Evolutionary conservation across 2,797 vertebrate species (phyloP).

Genomic region (Anas acuta): DNA sequence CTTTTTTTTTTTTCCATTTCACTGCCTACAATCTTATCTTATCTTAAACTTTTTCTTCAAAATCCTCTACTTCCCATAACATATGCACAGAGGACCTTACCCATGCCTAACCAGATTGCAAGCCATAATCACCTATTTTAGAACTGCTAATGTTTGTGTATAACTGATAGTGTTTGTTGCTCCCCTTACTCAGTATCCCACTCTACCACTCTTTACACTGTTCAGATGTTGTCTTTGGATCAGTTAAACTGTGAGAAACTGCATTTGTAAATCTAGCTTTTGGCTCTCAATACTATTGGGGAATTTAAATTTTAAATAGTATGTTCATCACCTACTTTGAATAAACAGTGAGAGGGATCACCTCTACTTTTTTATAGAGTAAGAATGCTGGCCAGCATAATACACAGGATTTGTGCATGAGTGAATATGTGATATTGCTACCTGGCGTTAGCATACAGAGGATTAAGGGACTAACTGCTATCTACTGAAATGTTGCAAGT

Average conservation of each 20-base stretch:
- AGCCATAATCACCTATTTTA: neutral
- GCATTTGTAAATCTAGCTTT: neutral
- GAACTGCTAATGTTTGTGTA: neutral
- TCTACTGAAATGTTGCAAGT: neutral
- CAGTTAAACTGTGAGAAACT: neutral
- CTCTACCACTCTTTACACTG: neutral
- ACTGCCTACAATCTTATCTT: neutral
- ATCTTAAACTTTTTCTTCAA: neutral
- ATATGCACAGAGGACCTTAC: neutral
- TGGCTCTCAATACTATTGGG: neutral
- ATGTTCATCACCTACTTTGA: neutral
- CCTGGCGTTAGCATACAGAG: neutral
- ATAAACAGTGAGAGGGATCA: neutral
- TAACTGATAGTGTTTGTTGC: neutral
- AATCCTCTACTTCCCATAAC: neutral
- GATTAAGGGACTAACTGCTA: neutral
- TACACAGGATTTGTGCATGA: neutral
- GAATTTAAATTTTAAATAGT: neutral
- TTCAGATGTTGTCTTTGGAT: neutral
- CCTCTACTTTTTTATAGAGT: neutral
- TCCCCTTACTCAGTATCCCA: neutral
- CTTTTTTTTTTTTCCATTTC: neutral
- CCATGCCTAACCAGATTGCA: neutral
- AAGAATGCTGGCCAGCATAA: neutral
- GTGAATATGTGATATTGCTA: neutral